These are phyloP conservation scores for Lypha dubia DNA, from an alignment of 2,888 invertebrate species.

Conservation along the genomic window DNA sequence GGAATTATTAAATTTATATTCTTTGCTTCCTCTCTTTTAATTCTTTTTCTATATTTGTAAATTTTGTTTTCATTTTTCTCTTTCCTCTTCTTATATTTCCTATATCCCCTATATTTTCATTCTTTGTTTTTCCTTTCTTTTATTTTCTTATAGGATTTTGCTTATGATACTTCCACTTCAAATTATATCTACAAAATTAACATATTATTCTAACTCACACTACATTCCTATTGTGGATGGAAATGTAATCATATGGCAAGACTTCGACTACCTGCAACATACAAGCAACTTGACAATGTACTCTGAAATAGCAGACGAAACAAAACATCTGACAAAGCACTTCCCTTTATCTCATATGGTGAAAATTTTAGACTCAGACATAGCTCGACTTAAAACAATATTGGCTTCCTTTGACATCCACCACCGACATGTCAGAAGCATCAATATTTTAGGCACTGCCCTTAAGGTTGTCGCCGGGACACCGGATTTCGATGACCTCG, in stretches of 20 bases:
- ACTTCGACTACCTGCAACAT: background rate
- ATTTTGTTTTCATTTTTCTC: no score
- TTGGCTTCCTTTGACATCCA: slow-evolving; percentile 29
- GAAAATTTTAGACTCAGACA: slow-evolving; percentile 23
- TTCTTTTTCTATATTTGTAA: background rate
- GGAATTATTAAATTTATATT: background rate
- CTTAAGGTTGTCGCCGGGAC: no score
- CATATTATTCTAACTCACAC: background rate
- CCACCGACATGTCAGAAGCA: slow-evolving; percentile 35
- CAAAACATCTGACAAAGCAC: background rate
- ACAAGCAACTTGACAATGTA: background rate
- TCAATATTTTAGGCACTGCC: slow-evolving; percentile 39
- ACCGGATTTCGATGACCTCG: slow-evolving; percentile 57
- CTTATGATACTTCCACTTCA: background rate
- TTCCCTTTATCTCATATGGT: slow-evolving; percentile 50
- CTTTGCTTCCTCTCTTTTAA: background rate
- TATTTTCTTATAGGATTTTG: slow-evolving; percentile 4
- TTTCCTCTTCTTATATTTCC: no score
- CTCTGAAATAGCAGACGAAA: background rate
- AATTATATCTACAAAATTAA: background rate
- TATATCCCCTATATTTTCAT: no score
- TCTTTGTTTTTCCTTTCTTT: no score
- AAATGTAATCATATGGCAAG: background rate
- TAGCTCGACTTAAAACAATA: slow-evolving; percentile 12
- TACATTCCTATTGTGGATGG: background rate